Evolutionary conservation across 2,113 vertebrate genomes (phyloP), one percentile per base, ranked within the genome.

Genomic region (Pitta sordida): DNA sequence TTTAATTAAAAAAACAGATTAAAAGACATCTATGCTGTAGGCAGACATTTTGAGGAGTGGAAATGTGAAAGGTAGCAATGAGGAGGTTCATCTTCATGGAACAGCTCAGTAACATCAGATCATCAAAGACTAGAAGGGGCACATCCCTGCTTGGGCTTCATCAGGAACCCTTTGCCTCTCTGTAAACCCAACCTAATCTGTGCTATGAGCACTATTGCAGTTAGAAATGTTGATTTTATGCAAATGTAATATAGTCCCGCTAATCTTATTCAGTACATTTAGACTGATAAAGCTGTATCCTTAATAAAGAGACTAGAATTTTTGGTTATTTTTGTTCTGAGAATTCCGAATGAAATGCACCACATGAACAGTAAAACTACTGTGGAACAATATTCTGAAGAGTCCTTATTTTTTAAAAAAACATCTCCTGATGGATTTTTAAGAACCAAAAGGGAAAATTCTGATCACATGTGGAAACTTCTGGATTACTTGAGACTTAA

Each of bases 41-140:
- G 39, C 30, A 81, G 64, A 32, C 2, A 11, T 62, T 70, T n/a
- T 5, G 36, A 24, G 41, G 21, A 59, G 59, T 10, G 10, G 6
- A 78, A 68, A 71, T 20, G 3, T 6, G 7, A 86, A 58, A 63
- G 8, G 24, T 36, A 64, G 15, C 6, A 37, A 3, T 0, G 0
- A 56, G 30, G 19, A 62, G 7, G 11, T 10, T 85, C 84, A n/a
- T 74, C 24, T 74, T 58, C 36, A 30, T 10, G 11, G 21, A 53
- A 20, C 13, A 65, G 55, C 32, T 83, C 59, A 49, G 37, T 46
- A 69, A 58, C 6, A 32, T 14, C 58, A 69, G 77, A 36, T 62
- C 36, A 34, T n/a, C 43, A 39, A 78, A 77, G 23, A 58, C 11
- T 21, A 65, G 62, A n/a, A 87, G 41, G 34, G 80, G 12, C 21